Evolutionary conservation across 2,888 invertebrate genomes (phyloP).

Genomic region (Pollenia labialis): DNA sequence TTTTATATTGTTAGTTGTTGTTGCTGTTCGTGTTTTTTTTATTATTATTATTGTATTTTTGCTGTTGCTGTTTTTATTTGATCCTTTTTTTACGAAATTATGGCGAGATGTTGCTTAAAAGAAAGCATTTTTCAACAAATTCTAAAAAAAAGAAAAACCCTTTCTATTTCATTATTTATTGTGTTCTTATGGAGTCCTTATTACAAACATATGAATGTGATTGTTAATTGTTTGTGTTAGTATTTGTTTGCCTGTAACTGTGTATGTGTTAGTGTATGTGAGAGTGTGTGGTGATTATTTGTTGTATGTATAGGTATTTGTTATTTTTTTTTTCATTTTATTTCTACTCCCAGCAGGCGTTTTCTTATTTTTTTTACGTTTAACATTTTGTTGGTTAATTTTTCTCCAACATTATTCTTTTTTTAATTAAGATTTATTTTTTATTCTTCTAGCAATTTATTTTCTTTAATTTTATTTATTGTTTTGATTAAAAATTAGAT

Average conservation of each 20-base stretch:
- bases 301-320: constrained; percentile 72
- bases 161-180: constrained; percentile 19
- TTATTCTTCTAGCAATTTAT: background rate
- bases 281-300: constrained; percentile 67
- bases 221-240: constrained; percentile 47
- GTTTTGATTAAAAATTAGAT: constrained; percentile 48
- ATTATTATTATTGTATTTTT: constrained; percentile 32
- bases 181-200: constrained; percentile 52
- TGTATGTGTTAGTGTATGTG: constrained; percentile 15
- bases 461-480: constrained; percentile 32
- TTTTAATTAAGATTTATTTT: constrained; percentile 33
- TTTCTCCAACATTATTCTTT: constrained; percentile 19
- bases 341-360: constrained; percentile 74
- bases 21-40: constrained; percentile 9
- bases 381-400: constrained; percentile 59
- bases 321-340: constrained; percentile 65
- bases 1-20: constrained; percentile 56
- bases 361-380: constrained; percentile 73
- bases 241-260: constrained; percentile 17
- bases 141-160: background rate
- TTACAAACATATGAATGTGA: constrained; percentile 66
- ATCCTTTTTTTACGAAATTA: constrained; percentile 40
- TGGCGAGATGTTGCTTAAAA: constrained; percentile 5
- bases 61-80: constrained; percentile 1
- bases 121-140: background rate